Evolutionary conservation across 2,888 invertebrate genomes (phyloP).

Genomic region (Thyatira batis): DNA sequence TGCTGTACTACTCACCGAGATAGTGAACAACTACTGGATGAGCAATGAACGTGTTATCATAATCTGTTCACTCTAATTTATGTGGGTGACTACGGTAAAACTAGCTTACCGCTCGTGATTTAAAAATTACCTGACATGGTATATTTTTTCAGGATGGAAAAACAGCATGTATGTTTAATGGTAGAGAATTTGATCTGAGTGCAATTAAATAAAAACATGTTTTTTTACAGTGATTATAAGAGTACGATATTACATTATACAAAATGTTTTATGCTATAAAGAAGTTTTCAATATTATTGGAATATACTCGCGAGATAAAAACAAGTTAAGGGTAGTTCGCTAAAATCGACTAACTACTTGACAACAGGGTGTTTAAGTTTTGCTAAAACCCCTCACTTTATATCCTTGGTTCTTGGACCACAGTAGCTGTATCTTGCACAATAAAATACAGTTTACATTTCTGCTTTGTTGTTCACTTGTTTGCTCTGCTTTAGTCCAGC

Average conservation of each 20-base stretch:
- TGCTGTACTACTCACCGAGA: constrained; percentile 32
- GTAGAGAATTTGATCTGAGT: no score
- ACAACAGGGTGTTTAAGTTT: no score
- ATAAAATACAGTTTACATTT: constrained; percentile 67
- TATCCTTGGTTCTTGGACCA: constrained; percentile 24
- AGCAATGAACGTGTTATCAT: constrained; percentile 1
- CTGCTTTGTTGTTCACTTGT: constrained; percentile 58
- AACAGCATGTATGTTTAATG: no score
- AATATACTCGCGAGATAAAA: no score
- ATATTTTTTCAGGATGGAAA: not conserved
- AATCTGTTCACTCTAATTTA: not conserved
- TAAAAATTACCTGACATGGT: not conserved
- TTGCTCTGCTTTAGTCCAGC: constrained; percentile 38
- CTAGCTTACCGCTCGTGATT: not conserved
- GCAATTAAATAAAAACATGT: no score
- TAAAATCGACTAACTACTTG: no score
- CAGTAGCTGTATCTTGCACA: constrained; percentile 50
- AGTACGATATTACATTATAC: no score
- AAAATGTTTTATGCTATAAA: no score
- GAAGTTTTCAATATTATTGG: no score
- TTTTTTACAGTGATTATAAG: no score
- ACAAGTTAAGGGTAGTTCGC: no score
- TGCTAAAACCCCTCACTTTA: constrained; percentile 22
- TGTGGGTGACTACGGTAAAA: no score
- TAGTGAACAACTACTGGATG: constrained; percentile 25